These are phyloP conservation scores for Hydropotes inermis DNA, from an alignment of 2,113 vertebrate species.

Conservation along the genomic window DNA sequence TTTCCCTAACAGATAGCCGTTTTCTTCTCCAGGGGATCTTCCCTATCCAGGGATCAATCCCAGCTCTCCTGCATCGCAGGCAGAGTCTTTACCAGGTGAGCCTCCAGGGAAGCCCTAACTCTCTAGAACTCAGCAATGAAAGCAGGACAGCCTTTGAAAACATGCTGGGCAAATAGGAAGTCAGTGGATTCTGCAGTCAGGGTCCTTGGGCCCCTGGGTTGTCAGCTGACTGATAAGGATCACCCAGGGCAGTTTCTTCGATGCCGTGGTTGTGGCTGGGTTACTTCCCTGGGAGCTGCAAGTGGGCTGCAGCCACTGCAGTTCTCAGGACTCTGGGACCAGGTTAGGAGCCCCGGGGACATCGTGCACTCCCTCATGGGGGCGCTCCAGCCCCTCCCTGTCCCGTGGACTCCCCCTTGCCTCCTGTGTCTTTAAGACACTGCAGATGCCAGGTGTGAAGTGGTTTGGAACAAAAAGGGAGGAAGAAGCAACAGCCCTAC, in stretches of 20 bases:
- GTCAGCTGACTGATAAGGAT: not conserved
- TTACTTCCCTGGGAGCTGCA: not conserved
- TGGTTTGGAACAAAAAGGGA: not conserved
- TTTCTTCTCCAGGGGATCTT: not conserved
- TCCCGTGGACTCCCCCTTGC: fast-evolving
- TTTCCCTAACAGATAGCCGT: not conserved
- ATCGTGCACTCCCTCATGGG: fast-evolving
- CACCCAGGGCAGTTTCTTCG: not conserved
- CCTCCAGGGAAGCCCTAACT: not conserved
- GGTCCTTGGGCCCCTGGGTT: not conserved
- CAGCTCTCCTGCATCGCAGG: not conserved
- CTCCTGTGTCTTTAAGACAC: not conserved
- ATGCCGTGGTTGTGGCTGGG: not conserved
- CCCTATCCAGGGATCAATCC: not conserved
- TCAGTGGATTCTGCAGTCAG: not conserved
- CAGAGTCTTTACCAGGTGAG: not conserved
- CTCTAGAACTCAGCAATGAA: conserved; percentile 28
- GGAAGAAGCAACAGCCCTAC: not conserved
- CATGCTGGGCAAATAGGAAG: not conserved
- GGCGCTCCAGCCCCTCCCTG: not conserved
- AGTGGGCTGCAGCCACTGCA: not conserved
- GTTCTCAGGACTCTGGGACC: not conserved
- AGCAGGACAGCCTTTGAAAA: not conserved
- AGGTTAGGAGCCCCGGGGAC: fast-evolving
- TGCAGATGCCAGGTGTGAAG: not conserved